Conservation (phyloP, 2,113 vertebrate species). For the Petrocephalus microphthalmus region DNA sequence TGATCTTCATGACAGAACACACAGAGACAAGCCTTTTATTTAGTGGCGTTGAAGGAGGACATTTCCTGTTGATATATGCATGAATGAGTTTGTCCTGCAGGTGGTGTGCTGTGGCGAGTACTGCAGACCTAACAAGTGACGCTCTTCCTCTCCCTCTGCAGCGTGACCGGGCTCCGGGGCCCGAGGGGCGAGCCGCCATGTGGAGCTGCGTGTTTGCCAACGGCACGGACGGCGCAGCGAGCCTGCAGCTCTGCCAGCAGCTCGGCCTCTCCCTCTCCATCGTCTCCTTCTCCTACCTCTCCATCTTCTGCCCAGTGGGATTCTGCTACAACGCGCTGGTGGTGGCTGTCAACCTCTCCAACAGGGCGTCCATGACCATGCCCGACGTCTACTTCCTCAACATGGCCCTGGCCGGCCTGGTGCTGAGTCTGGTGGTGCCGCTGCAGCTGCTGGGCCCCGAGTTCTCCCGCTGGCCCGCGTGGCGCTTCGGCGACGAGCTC, state of each 20-base stretch:
- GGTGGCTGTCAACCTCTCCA: slow-evolving; percentile 85
- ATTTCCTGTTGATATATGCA: not conserved
- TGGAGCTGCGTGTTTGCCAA: slow-evolving; percentile 86
- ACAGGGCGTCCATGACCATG: slow-evolving; percentile 92
- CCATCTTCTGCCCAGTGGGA: slow-evolving; percentile 81
- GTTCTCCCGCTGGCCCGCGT: slow-evolving; percentile 76
- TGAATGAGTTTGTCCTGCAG: not conserved
- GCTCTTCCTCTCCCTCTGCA: slow-evolving; percentile 42
- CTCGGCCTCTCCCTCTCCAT: slow-evolving; percentile 76
- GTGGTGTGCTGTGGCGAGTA: not conserved
- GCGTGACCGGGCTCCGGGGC: slow-evolving; percentile 57
- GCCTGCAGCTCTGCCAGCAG: slow-evolving; percentile 79
- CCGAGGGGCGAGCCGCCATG: slow-evolving; percentile 67
- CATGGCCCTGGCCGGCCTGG: slow-evolving; percentile 85
- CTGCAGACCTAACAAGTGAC: not conserved
- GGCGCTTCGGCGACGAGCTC: slow-evolving; percentile 79
- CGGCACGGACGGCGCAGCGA: slow-evolving; percentile 61
- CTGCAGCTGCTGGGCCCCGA: slow-evolving; percentile 77
- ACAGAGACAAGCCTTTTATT: too few species aligned
- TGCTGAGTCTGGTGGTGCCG: slow-evolving; percentile 79
- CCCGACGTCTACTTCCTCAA: slow-evolving; percentile 97
- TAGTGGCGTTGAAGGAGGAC: too few species aligned
- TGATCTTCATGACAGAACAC: too few species aligned
- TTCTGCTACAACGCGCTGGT: slow-evolving; percentile 85
- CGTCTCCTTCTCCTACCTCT: slow-evolving; percentile 85